Conservation (phyloP, 1,140 invertebrate genomes). For the Megalopta genalis region DNA sequence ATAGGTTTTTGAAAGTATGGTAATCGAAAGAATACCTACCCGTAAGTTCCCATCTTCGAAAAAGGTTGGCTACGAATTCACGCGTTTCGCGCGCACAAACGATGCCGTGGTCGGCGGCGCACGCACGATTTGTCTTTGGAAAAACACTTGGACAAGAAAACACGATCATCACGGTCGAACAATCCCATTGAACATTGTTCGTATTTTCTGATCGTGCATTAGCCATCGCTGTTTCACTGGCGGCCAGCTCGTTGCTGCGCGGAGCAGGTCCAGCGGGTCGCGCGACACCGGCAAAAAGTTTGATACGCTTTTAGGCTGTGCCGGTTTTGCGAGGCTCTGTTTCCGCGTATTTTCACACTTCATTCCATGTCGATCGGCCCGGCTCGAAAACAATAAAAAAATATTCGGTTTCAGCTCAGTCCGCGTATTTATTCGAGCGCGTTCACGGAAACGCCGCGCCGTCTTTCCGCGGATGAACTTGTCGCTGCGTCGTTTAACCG, state of each 20-base stretch:
- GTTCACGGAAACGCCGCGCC: neutral
- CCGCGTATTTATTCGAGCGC: neutral
- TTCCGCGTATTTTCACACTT: conserved; percentile 31
- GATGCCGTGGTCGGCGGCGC: neutral
- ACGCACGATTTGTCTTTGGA: neutral
- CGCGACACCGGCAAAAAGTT: conserved; percentile 35
- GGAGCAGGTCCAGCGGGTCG: neutral
- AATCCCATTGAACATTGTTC: neutral
- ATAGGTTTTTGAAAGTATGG: no score
- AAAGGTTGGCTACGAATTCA: no score
- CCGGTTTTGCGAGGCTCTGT: conserved; percentile 15
- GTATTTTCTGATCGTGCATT: conserved; percentile 11
- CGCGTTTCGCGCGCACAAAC: no score
- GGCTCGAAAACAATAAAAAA: conserved; percentile 13
- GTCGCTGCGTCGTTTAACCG: conserved; percentile 19
- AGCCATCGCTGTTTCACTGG: neutral
- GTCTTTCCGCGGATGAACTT: conserved; percentile 16
- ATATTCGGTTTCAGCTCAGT: conserved; percentile 18
- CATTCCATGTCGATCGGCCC: conserved; percentile 6
- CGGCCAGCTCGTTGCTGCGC: no score
- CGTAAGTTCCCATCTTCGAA: no score
- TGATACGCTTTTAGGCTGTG: conserved; percentile 15
- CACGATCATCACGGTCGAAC: neutral
- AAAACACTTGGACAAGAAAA: conserved; percentile 1
- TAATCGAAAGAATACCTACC: no score